Conservation (phyloP, 2,888 invertebrate species). For the Morpho helenor region DNA sequence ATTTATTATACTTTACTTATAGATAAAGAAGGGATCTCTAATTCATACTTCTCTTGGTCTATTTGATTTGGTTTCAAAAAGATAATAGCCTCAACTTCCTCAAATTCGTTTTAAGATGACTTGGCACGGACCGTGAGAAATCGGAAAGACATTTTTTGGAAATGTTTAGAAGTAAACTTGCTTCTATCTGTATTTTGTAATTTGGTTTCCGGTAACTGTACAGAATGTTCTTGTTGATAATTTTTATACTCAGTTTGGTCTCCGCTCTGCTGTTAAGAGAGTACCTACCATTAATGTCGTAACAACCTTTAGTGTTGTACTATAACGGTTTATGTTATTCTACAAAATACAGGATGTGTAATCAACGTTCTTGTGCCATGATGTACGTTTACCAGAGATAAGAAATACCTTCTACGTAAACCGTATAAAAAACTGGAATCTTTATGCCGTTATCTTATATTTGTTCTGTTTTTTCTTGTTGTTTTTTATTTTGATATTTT, state of each 20-base stretch:
- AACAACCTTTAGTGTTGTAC: no score
- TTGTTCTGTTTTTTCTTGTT: no score
- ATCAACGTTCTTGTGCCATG: constrained; percentile 25
- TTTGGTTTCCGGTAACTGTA: no score
- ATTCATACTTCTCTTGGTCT: constrained; percentile 41
- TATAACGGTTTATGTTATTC: constrained; percentile 28
- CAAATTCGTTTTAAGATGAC: constrained; percentile 67
- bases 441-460: no score
- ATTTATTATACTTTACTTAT: background rate
- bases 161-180: constrained; percentile 32
- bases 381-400: constrained; percentile 6
- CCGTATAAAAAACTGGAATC: no score
- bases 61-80: constrained; percentile 63
- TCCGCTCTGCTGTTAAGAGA: no score
- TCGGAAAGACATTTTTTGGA: constrained; percentile 49
- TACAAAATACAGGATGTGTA: constrained; percentile 27
- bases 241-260: no score
- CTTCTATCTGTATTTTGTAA: constrained; percentile 24
- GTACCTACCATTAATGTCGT: no score
- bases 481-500: no score
- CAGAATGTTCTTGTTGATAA: no score
- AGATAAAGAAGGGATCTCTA: constrained; percentile 15
- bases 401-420: background rate
- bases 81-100: constrained; percentile 69
- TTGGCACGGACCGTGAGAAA: constrained; percentile 64